Percentiles rank a stretch among this genome's conserved stretches.
phyloP scores from a whole-genome alignment of 2,113 vertebrate species.

The crab-eating macaque (Macaca fascicularis) region T2T-MFA8v1.1 NC_088379.1:6539501-6540000 shows the following conservation, averaged over 20 bases:
- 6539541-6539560: not conserved
- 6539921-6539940: not conserved
- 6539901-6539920: not conserved
- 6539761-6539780: not conserved
- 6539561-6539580: not conserved
- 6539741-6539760: not conserved
- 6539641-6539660: no score
- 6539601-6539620: not conserved
- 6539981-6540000: not conserved
- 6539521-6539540: not conserved
- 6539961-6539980: not conserved
- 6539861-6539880: not conserved
- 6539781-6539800: not conserved
- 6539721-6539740: not conserved
- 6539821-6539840: not conserved
- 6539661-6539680: not conserved
- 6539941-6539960: fast-evolving
- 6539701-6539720: not conserved
- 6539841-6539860: not conserved
- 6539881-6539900: not conserved
- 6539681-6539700: not conserved
- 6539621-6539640: not conserved
- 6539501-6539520: no score
- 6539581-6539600: not conserved
- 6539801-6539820: not conserved